These are phyloP conservation scores for Macrosteles quadrilineatus DNA, from an alignment of 1,140 invertebrate species.

Conservation along the genomic window DNA sequence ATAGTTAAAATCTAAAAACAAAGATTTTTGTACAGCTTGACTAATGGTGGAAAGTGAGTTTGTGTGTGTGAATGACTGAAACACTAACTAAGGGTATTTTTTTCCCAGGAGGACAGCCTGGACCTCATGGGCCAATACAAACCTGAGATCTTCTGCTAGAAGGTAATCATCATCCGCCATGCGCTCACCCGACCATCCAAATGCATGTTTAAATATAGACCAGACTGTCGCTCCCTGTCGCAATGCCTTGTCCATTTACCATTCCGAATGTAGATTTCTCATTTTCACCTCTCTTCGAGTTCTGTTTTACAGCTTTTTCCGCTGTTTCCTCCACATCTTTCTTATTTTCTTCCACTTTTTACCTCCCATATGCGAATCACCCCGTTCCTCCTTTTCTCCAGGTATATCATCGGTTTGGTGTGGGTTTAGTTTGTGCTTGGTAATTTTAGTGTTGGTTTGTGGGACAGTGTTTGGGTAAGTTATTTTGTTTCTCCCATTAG, in stretches of 20 bases:
- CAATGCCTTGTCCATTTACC: not conserved
- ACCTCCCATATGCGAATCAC: not conserved
- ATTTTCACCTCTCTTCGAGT: not conserved
- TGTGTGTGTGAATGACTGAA: too few species aligned
- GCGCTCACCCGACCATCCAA: slow-evolving; percentile 43
- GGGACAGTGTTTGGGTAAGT: too few species aligned
- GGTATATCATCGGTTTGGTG: not conserved
- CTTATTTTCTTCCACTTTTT: not conserved
- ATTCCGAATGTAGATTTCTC: not conserved
- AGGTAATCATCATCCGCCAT: slow-evolving; percentile 53
- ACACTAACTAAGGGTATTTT: slow-evolving; percentile 4
- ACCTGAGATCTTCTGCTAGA: slow-evolving; percentile 82
- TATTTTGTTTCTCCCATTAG: too few species aligned
- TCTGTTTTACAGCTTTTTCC: slow-evolving; percentile 8
- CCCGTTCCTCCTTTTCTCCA: not conserved
- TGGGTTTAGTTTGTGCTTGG: not conserved
- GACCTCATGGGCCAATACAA: slow-evolving; percentile 82
- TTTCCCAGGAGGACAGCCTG: slow-evolving; percentile 69
- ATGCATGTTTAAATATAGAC: slow-evolving; percentile 32
- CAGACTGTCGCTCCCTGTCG: not conserved
- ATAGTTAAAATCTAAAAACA: too few species aligned
- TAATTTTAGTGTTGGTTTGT: not conserved
- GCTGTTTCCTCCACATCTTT: slow-evolving; percentile 13
- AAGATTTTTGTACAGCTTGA: too few species aligned
- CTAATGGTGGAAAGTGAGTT: too few species aligned